These are phyloP conservation scores for Otis tarda DNA, from an alignment of 2,113 vertebrate genomes.

Conservation along the genomic window DNA sequence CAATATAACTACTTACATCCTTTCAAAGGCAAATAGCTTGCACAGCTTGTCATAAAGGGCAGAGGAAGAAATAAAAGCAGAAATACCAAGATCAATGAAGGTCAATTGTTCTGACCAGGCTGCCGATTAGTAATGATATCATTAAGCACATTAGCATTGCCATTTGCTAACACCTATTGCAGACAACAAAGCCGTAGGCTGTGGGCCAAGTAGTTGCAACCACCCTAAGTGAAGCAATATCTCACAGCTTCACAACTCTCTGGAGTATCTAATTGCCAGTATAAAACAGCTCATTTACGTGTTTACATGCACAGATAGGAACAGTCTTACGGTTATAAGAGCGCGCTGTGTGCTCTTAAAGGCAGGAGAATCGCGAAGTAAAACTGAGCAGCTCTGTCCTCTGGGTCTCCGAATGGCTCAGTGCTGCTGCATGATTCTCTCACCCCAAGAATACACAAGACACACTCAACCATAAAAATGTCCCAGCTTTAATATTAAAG, in stretches of 20 bases:
- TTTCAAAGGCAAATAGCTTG: constrained; percentile 54
- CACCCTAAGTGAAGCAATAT: constrained; percentile 44
- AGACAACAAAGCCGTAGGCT: constrained; percentile 59
- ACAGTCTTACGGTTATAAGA: background rate
- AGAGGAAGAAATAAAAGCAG: constrained; percentile 19
- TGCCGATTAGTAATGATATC: constrained; percentile 43
- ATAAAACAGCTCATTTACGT: constrained; percentile 69
- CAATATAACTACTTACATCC: constrained; percentile 13
- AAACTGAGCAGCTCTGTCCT: constrained; percentile 16
- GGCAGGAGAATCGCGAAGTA: constrained; percentile 7
- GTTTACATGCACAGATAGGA: constrained; percentile 56
- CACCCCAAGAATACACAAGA: background rate
- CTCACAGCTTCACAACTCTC: constrained; percentile 67
- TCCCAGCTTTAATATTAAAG: constrained; percentile 54
- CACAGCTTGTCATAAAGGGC: constrained; percentile 44
- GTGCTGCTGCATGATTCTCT: background rate
- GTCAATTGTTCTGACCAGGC: constrained; percentile 38
- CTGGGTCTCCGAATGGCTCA: background rate
- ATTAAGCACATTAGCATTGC: constrained; percentile 29
- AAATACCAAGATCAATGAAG: constrained; percentile 50
- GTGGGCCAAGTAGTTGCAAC: constrained; percentile 57
- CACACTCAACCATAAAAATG: constrained; percentile 32
- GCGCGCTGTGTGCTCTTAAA: background rate
- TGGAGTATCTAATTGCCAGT: constrained; percentile 50
- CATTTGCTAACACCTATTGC: constrained; percentile 51